These are phyloP conservation scores for Nemoura dubitans DNA, from an alignment of 2,888 invertebrate genomes.

Conservation along the genomic window DNA sequence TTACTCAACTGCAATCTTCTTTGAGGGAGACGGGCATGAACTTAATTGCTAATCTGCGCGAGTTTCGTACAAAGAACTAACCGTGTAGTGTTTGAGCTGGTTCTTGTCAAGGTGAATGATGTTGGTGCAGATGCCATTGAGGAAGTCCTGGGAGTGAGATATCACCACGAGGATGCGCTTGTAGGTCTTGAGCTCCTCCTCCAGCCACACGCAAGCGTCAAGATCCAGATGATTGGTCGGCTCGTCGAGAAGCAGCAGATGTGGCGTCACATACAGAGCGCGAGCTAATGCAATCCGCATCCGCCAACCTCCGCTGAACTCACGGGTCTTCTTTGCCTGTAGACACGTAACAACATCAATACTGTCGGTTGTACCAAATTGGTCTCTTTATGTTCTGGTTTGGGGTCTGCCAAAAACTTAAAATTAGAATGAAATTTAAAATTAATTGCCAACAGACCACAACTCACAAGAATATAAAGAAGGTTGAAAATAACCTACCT, in stretches of 20 bases:
- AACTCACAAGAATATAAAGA: too few species aligned
- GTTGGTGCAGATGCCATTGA: slow-evolving; percentile 97
- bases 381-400: too few species aligned
- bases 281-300: slow-evolving; percentile 98
- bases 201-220: slow-evolving; percentile 99
- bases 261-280: slow-evolving; percentile 96
- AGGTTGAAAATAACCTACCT: slow-evolving; percentile 55
- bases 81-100: slow-evolving; percentile 93
- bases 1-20: too few species aligned
- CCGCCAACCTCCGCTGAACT: slow-evolving; percentile 95
- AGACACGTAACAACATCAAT: background rate
- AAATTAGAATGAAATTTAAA: too few species aligned
- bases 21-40: too few species aligned
- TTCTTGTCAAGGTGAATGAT: slow-evolving; percentile 95
- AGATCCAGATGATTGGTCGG: slow-evolving; percentile 95
- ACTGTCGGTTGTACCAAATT: too few species aligned
- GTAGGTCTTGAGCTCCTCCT: slow-evolving; percentile 96
- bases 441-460: too few species aligned
- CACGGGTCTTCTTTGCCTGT: slow-evolving; percentile 70
- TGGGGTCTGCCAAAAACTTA: too few species aligned
- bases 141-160: slow-evolving; percentile 99
- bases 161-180: slow-evolving; percentile 96
- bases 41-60: too few species aligned
- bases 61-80: too few species aligned
- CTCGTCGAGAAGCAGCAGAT: slow-evolving; percentile 96